Percentiles rank a stretch among this genome's conserved stretches.
Conservation (phyloP, 2,888 invertebrate species). For the Cloeon dipterum region DNA sequence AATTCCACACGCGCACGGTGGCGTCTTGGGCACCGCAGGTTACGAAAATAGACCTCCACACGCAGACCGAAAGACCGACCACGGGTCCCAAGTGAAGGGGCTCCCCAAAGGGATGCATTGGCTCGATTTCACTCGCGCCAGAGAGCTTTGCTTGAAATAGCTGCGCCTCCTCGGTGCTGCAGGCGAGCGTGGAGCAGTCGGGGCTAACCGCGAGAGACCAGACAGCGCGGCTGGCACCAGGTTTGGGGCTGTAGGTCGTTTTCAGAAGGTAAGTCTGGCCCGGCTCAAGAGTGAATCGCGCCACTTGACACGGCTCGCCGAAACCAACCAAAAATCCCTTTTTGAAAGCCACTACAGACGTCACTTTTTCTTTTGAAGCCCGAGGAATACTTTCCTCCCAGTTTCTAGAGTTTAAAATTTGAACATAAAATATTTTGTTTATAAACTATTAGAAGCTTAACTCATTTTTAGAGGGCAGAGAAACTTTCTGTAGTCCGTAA, state of each 20-base stretch:
- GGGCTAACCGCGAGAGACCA: conserved; percentile 31
- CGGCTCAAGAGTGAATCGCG: not conserved
- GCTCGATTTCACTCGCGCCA: conserved; percentile 13
- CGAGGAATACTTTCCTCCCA: not conserved
- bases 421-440: not conserved
- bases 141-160: conserved; percentile 42
- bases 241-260: not conserved
- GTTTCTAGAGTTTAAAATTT: not conserved
- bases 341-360: not conserved
- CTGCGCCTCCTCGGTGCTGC: conserved; percentile 21
- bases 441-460: conserved; percentile 12
- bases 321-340: not conserved
- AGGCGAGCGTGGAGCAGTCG: conserved; percentile 29
- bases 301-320: not conserved
- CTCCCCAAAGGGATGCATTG: conserved; percentile 41
- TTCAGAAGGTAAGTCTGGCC: not conserved
- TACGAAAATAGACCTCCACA: conserved; percentile 76
- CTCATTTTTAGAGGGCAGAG: conserved; percentile 22
- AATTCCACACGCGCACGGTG: conserved; percentile 80
- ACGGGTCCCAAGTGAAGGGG: conserved; percentile 62
- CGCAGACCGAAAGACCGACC: conserved; percentile 56
- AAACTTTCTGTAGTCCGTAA: not conserved
- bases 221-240: conserved; percentile 21
- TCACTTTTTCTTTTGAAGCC: not conserved
- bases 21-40: conserved; percentile 57